These are phyloP conservation scores for Cavia aperea DNA, from an alignment of 2,113 vertebrate genomes.

Conservation along the genomic window DNA sequence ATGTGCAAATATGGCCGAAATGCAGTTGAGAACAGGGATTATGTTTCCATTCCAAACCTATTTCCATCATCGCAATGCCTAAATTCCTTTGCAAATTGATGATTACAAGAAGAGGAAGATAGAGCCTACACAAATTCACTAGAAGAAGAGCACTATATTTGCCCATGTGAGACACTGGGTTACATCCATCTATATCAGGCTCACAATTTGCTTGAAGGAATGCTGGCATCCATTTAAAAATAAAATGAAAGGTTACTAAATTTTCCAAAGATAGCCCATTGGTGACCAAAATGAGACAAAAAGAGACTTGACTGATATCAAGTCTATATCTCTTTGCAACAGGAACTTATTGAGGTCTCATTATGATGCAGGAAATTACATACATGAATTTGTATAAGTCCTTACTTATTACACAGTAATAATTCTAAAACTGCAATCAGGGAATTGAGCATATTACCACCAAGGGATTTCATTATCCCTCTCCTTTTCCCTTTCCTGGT, in stretches of 20 bases:
- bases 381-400: not conserved
- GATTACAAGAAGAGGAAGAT: not conserved
- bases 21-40: not conserved
- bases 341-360: not conserved
- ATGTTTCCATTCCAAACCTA: not conserved
- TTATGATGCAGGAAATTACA: not conserved
- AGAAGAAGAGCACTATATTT: not conserved
- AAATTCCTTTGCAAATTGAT: not conserved
- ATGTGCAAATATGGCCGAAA: not conserved
- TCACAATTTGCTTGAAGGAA: not conserved
- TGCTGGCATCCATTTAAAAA: slow-evolving; percentile 12
- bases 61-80: not conserved
- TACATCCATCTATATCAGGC: not conserved
- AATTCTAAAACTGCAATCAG: not conserved
- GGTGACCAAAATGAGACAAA: not conserved
- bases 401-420: not conserved
- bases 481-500: not conserved
- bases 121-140: not conserved
- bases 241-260: not conserved
- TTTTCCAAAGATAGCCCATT: not conserved
- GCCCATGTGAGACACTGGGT: not conserved
- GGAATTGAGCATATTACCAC: not conserved
- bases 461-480: not conserved
- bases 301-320: not conserved
- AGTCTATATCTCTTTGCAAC: not conserved